A percentile compares a stretch with the other conserved stretches of the same genome.
Conservation (phyloP, 2,113 vertebrate genomes). For the Toxostoma redivivum region DNA sequence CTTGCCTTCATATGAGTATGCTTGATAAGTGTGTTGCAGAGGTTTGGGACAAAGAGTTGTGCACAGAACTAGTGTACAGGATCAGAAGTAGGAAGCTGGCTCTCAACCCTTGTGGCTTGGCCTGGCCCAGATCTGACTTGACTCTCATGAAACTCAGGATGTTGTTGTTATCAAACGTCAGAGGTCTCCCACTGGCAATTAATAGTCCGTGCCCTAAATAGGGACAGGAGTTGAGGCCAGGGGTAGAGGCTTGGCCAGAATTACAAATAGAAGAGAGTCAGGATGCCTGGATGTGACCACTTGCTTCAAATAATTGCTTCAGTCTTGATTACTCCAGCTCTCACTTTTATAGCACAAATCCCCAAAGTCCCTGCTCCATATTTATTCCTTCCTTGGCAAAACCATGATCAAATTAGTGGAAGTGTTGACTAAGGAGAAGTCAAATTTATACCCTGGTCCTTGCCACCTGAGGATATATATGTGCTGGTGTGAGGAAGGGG, state of each 20-base stretch:
- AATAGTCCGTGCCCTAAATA: not conserved
- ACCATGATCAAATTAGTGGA: slow-evolving; percentile 43
- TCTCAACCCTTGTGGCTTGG: not conserved
- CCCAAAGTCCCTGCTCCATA: slow-evolving; percentile 3
- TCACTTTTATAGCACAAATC: slow-evolving; percentile 23
- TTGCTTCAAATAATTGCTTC: slow-evolving; percentile 8
- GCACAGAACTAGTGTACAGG: not conserved
- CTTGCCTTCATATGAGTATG: not conserved
- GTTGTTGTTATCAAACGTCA: not conserved
- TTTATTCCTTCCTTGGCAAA: slow-evolving; percentile 50
- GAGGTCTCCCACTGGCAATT: not conserved
- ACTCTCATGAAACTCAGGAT: not conserved
- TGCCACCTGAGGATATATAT: slow-evolving; percentile 4
- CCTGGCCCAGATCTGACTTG: not conserved
- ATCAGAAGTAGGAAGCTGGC: not conserved
- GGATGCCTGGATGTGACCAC: not conserved
- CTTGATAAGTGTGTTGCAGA: not conserved
- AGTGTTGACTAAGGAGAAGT: slow-evolving; percentile 37
- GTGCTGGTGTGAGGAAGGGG: not conserved
- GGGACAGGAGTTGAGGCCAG: fast-evolving
- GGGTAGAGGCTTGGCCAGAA: not conserved
- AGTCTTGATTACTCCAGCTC: not conserved
- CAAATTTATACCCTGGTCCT: slow-evolving; percentile 29
- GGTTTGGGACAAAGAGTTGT: not conserved
- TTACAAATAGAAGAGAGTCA: not conserved